These are phyloP conservation scores for Otolemur crassicaudatus DNA, from an alignment of 2,797 vertebrate genomes.

Conservation along the genomic window DNA sequence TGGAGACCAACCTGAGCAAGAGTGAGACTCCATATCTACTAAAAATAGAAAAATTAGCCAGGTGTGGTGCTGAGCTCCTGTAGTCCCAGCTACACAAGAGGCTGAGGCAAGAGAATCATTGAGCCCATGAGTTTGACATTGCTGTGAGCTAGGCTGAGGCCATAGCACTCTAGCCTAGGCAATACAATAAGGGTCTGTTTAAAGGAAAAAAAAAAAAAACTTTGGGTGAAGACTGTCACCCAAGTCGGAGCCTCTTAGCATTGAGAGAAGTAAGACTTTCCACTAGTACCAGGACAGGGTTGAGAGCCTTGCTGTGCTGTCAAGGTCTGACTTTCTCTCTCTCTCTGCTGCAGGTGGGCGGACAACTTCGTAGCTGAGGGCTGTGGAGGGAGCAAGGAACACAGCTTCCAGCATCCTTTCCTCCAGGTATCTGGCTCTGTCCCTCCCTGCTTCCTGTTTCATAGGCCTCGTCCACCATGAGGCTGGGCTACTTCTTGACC, in stretches of 20 bases:
- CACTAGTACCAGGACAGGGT: background rate
- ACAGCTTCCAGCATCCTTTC: conserved; percentile 94
- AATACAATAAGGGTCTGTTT: background rate
- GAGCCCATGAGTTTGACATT: background rate
- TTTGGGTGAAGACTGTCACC: background rate
- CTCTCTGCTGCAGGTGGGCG: conserved; percentile 91
- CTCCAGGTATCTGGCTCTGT: conserved; percentile 90
- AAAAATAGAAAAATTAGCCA: background rate
- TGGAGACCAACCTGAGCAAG: background rate
- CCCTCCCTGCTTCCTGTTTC: background rate
- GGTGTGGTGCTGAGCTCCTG: background rate
- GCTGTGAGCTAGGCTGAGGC: background rate
- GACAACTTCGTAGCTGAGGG: conserved; percentile 91
- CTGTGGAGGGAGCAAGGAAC: conserved; percentile 86
- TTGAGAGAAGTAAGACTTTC: background rate
- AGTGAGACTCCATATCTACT: background rate
- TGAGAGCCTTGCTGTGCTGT: accelerated
- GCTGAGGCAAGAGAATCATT: background rate
- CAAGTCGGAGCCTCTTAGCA: background rate
- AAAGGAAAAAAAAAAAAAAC: background rate
- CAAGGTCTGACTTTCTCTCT: conserved; percentile 26
- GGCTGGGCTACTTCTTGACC: background rate
- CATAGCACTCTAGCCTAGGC: background rate
- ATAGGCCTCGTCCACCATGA: background rate
- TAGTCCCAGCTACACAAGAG: background rate